Conservation (phyloP, 1,140 invertebrate species). For the Neuroterus valhalla region DNA sequence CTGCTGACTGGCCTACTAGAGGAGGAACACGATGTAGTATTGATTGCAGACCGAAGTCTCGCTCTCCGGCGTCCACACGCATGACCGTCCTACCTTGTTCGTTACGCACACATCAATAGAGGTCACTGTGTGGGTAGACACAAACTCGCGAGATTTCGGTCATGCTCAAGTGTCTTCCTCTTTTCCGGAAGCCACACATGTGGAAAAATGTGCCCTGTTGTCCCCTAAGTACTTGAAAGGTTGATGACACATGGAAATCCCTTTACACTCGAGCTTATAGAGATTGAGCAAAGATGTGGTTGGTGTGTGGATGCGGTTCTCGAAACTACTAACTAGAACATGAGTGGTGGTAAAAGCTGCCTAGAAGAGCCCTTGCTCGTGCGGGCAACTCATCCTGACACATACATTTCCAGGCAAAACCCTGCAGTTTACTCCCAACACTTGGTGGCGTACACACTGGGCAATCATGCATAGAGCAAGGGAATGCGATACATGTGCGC, state of each 20-base stretch:
- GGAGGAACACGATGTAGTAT: slow-evolving; percentile 22
- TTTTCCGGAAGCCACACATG: too few species aligned
- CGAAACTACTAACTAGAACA: slow-evolving; percentile 13
- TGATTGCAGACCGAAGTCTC: slow-evolving; percentile 23
- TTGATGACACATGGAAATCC: not conserved
- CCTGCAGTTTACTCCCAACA: slow-evolving; percentile 23
- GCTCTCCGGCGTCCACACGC: slow-evolving; percentile 16
- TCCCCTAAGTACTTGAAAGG: not conserved
- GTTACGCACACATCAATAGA: not conserved
- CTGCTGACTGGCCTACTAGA: too few species aligned
- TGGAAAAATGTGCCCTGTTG: too few species aligned
- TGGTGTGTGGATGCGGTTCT: slow-evolving; percentile 5
- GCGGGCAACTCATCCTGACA: slow-evolving; percentile 5
- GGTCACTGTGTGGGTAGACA: not conserved
- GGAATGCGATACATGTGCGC: slow-evolving; percentile 26
- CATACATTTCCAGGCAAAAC: slow-evolving; percentile 15
- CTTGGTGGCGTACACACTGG: slow-evolving; percentile 10
- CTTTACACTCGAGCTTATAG: not conserved
- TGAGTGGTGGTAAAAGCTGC: slow-evolving; percentile 17
- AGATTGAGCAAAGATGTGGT: not conserved
- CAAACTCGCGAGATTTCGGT: not conserved
- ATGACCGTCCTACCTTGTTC: slow-evolving; percentile 17
- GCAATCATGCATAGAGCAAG: slow-evolving; percentile 22
- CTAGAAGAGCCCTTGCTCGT: slow-evolving; percentile 11
- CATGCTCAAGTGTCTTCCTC: not conserved